Percentiles rank a stretch among this genome's conserved stretches.
Evolutionary conservation across 2,113 vertebrate genomes (phyloP).

Genomic region (Oncorhynchus kisutch): DNA sequence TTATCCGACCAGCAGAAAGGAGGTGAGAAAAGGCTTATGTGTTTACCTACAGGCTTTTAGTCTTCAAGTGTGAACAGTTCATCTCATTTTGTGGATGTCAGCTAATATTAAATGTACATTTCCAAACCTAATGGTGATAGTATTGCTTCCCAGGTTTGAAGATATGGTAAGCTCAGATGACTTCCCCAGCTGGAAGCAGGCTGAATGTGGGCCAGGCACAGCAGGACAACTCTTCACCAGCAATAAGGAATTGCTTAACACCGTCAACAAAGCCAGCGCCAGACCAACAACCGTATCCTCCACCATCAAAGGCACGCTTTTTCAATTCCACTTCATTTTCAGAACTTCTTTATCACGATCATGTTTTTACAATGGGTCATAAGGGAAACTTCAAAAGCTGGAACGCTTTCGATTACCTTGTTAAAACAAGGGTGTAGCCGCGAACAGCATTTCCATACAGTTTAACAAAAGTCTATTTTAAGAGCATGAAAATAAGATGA

Average conservation of each 20-base stretch:
- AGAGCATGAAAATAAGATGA: no score
- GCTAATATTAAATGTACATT: no score
- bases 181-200: conserved; percentile 35
- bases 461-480: no score
- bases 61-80: not conserved
- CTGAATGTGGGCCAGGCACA: conserved; percentile 41
- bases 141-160: conserved; percentile 51
- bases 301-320: conserved; percentile 53
- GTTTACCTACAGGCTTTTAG: not conserved
- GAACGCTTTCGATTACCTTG: not conserved
- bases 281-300: conserved; percentile 48
- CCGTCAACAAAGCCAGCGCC: conserved; percentile 38
- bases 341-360: not conserved
- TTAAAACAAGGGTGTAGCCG: no score
- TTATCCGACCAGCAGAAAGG: conserved; percentile 40
- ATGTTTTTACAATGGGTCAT: not conserved
- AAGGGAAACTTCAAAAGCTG: not conserved
- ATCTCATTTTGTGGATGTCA: not conserved
- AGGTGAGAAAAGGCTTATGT: conserved; percentile 58
- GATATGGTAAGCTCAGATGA: conserved; percentile 38
- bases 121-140: conserved; percentile 15
- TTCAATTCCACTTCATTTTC: not conserved
- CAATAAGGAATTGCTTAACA: conserved; percentile 48
- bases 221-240: conserved; percentile 39
- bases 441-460: no score